Evolutionary conservation across 2,888 invertebrate species (phyloP), one percentile per base, ranked within the genome.

Genomic region (Drosophila quinaria): DNA sequence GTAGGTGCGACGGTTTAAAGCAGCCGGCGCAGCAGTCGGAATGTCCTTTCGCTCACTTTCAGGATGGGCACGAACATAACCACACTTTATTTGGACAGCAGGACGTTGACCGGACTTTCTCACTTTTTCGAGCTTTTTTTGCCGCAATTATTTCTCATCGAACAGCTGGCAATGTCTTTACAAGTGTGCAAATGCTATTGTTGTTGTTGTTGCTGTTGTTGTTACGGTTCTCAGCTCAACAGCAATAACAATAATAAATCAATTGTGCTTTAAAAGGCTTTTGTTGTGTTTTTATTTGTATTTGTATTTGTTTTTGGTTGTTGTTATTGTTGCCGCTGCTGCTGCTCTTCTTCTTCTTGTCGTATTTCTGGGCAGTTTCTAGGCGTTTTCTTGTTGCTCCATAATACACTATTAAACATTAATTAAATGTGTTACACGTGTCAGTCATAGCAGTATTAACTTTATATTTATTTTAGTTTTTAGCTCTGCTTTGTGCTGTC

Each of bases 21-120:
- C 51, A 37, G 64, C 72, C 83, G 70, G 80, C 46, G 49, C 17
- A 49, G 49, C 17, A 31, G 54, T 60, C 61, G 39, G 41, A 73
- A 68, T 89, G 84, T 84, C 84, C 84, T 84, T 84, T 84, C 59
- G 80, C 89, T 84, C 89, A 84, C 84, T 89, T 89, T 87, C 74
- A 84, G 63, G 63, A 76, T 49, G 42, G 39, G 2, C 42, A n/a
- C 37, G 46, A 39, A 25, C 73, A 70, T 70, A 70, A 70, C 70
- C 73, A 13, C 52, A 72, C 74, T 67, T 13, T 35, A 13, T 55
- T 39, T 25, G n/a, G 37, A 35, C 39, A 51, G 59, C 68, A 84
- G 78, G 78, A 77, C 89, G 84, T 80, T 81, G 71, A 86, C 87
- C 87, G 79, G 69, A 66, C 50, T 64, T 55, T 65, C 22, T 63